These are phyloP conservation scores for Drosophila bocqueti DNA, from an alignment of 1,140 invertebrate species.

Conservation along the genomic window DNA sequence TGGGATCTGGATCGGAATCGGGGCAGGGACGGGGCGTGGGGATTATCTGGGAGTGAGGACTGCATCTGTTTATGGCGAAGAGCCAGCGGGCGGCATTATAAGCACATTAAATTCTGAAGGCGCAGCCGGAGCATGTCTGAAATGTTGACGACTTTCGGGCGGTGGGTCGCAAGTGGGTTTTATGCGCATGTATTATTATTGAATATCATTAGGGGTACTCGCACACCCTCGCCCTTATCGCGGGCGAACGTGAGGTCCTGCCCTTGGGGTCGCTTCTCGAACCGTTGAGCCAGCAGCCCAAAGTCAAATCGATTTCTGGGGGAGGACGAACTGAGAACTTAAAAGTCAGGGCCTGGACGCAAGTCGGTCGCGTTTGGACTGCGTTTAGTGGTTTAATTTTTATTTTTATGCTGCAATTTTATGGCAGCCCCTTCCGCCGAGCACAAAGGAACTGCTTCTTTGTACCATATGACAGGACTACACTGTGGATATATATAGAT, in stretches of 20 bases:
- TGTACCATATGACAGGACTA: constrained; percentile 22
- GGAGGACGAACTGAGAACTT: constrained; percentile 20
- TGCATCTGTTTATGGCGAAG: constrained; percentile 62
- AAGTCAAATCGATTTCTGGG: constrained; percentile 36
- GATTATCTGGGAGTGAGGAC: constrained; percentile 32
- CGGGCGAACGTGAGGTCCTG: constrained; percentile 46
- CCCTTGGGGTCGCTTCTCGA: constrained; percentile 55
- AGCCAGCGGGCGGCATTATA: constrained; percentile 82
- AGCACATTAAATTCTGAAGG: constrained; percentile 83
- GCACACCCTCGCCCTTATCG: constrained; percentile 9
- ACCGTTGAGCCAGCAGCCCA: constrained; percentile 40
- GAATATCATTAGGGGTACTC: constrained; percentile 73
- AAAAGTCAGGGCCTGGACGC: constrained; percentile 34
- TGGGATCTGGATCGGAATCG: constrained; percentile 7
- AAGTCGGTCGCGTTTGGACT: constrained; percentile 51
- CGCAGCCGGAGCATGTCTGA: constrained; percentile 74
- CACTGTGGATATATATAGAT: neutral
- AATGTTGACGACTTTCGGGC: constrained; percentile 60
- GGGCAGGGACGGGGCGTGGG: constrained; percentile 3
- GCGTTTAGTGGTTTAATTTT: constrained; percentile 82
- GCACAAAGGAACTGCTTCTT: constrained; percentile 20
- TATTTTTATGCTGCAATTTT: constrained; percentile 78
- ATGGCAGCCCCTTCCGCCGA: constrained; percentile 48
- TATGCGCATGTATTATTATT: constrained; percentile 78
- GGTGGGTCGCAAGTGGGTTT: constrained; percentile 73